Evolutionary conservation across 1,140 invertebrate species (phyloP).

Genomic region (Apocrypta bakeri): DNA sequence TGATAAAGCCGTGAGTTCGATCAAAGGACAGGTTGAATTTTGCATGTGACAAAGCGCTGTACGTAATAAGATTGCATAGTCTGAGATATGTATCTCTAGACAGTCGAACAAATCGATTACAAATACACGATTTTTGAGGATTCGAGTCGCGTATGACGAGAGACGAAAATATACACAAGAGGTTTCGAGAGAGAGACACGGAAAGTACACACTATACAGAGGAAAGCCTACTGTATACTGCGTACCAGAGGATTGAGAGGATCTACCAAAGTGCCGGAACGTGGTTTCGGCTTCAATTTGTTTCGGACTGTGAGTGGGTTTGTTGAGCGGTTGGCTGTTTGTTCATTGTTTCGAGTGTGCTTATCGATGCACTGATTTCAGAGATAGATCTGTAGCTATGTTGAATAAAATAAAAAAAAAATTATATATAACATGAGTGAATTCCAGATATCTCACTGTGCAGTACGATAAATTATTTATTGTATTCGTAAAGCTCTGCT

Average conservation of each 20-base stretch:
- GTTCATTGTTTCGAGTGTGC: background rate
- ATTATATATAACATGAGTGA: too few relatives aligned
- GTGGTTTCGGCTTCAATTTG: background rate
- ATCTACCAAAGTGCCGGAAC: background rate
- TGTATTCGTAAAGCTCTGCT: background rate
- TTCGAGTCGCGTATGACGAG: too few relatives aligned
- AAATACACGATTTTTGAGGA: too few relatives aligned
- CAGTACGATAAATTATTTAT: background rate
- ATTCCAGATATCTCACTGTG: background rate
- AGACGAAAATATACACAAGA: too few relatives aligned
- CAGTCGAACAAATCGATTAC: background rate
- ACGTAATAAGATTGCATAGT: background rate
- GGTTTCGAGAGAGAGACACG: too few relatives aligned
- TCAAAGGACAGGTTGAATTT: constrained; percentile 32
- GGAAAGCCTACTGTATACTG: too few relatives aligned
- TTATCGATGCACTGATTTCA: background rate
- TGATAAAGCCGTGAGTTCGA: too few relatives aligned
- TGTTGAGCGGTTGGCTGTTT: background rate
- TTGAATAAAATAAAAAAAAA: background rate
- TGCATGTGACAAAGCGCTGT: constrained; percentile 1
- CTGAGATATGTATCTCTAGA: background rate
- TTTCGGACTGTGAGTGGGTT: background rate
- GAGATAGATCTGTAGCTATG: background rate
- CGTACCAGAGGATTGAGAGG: background rate
- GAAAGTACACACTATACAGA: too few relatives aligned